Evolutionary conservation across 1,140 invertebrate genomes (phyloP).

Genomic region (Drosophila repletoides): DNA sequence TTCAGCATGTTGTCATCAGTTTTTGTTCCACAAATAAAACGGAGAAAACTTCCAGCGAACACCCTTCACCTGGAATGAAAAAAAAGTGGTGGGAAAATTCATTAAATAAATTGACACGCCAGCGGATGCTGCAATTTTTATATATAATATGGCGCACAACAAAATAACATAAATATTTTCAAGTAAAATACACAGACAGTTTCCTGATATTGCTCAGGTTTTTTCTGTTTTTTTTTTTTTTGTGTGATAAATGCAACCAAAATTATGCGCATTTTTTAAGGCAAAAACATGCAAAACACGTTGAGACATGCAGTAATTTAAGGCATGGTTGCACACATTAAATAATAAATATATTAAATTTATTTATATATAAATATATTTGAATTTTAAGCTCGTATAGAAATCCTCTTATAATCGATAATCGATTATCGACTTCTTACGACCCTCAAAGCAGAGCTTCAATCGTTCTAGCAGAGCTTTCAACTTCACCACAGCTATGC

Average conservation of each 20-base stretch:
- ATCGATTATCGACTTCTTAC: too few relatives aligned
- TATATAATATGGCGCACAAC: not conserved
- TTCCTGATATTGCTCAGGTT: too few relatives aligned
- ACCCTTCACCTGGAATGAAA: constrained; percentile 49
- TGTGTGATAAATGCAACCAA: constrained; percentile 28
- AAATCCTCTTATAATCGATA: too few relatives aligned
- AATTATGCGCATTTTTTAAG: constrained; percentile 67
- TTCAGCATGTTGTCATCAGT: constrained; percentile 71
- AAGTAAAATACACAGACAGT: not conserved
- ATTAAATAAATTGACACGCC: constrained; percentile 56
- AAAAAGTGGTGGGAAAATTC: constrained; percentile 34
- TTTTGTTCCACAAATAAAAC: constrained; percentile 55
- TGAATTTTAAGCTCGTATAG: too few relatives aligned
- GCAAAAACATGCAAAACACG: constrained; percentile 18
- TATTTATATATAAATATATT: too few relatives aligned
- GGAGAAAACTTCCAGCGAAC: constrained; percentile 26
- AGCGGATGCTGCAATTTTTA: constrained; percentile 6
- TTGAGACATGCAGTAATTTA: constrained; percentile 4
- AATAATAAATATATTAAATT: too few relatives aligned
- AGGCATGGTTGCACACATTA: too few relatives aligned
- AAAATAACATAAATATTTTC: constrained; percentile 17
- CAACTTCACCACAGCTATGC: too few relatives aligned
- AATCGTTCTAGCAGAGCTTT: too few relatives aligned
- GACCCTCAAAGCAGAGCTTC: too few relatives aligned
- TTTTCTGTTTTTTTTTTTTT: not conserved